phyloP scores from a whole-genome alignment of 2,113 vertebrate species.

The Megaceryle maxima region DNA sequence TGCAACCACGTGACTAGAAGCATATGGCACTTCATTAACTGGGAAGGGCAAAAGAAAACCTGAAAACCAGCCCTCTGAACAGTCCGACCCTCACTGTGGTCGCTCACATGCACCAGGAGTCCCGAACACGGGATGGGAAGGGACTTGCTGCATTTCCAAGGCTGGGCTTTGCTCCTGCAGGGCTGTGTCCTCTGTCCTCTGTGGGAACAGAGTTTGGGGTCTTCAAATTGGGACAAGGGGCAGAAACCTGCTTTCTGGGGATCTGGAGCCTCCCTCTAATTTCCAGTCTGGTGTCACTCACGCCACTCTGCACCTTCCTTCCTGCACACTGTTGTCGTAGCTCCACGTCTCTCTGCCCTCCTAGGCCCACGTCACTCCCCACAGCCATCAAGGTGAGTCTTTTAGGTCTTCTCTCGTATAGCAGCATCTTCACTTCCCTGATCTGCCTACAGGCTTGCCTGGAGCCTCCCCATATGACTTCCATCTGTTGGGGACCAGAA shows the following conservation, averaged over 20 bases:
- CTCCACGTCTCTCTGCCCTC: neutral
- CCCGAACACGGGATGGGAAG: rapidly evolving
- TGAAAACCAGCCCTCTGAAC: neutral
- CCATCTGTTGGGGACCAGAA: neutral
- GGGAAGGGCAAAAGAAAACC: neutral
- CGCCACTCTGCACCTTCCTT: neutral
- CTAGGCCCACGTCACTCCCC: rapidly evolving
- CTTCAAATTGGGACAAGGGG: neutral
- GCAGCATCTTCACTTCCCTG: neutral
- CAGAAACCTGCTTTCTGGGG: neutral
- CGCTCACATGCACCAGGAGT: neutral
- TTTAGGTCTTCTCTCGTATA: neutral
- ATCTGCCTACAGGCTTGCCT: neutral
- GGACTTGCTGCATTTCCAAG: neutral
- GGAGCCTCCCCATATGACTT: neutral
- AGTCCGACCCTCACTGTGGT: neutral
- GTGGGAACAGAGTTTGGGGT: neutral
- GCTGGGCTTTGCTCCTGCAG: neutral
- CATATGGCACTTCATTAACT: rapidly evolving
- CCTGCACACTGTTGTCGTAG: neutral
- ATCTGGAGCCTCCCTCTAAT: neutral
- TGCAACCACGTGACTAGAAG: neutral
- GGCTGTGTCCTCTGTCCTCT: neutral
- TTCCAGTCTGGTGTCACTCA: neutral
- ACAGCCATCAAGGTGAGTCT: neutral